Base-by-base conservation (phyloP, 2,113 vertebrate genomes). In the rat (Rattus norvegicus) region DNA sequence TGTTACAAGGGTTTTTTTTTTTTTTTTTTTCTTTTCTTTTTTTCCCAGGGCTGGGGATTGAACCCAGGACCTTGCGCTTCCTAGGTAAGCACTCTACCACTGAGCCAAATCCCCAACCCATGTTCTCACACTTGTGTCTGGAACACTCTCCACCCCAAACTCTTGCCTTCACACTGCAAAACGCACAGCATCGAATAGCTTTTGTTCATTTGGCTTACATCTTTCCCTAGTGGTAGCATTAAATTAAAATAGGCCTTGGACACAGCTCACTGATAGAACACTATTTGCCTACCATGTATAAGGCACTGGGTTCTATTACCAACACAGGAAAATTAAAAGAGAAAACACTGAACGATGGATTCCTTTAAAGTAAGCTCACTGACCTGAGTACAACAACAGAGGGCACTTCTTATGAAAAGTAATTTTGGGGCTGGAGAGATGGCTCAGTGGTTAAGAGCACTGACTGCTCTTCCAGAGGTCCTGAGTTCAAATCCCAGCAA, bases 101-200 rank as follows among this genome's bases (percentile, higher is more conserved):
- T n/a, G n/a, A n/a, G n/a, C n/a, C n/a, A n/a, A n/a, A n/a, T n/a
- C n/a, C n/a, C n/a, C n/a, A n/a, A n/a, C n/a, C n/a, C 0, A 26
- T 70, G 22, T 33, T 86, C 85, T 87, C 86, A 91, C 67, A 88
- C 52, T 77, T 69, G 67, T 52, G 75, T 63, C 86, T 93, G 76
- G 75, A 94, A 96, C n/a, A 17, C 20, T 87, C 13, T 92, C 63
- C 19, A 59, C 26, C 33, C 59, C 47, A 20, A 43, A 47, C 43
- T 36, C 73, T 79, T 65, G 7, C 39, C 54, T 92, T 54, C 12
- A 70, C 13, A 70, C 47, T 88, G 12, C 43, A 88, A 33, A 83
- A 92, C 33, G 54, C 79, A 94, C 9, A 43, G 39, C 8, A 33
- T 86, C 59, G 73, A 93, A 94, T 0, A 76, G 75, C 56, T 93